Evolutionary conservation across 2,797 vertebrate species (phyloP).

Genomic region (Hephaestus fuliginosus): DNA sequence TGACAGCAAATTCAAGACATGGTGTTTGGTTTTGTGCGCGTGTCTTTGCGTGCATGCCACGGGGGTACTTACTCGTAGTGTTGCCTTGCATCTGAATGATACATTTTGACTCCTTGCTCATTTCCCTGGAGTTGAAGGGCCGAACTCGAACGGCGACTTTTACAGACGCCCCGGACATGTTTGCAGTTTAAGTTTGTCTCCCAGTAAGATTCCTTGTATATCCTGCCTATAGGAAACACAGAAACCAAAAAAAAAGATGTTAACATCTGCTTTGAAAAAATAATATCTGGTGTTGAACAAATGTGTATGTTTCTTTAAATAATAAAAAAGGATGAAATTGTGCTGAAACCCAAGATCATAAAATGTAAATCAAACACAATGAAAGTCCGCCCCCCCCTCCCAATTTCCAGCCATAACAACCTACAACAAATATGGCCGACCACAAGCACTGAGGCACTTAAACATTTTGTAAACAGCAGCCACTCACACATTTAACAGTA

Average conservation of each 20-base stretch:
- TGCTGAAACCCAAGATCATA: neutral
- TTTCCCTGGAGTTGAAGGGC: constrained; percentile 97
- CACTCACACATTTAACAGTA: constrained; percentile 1
- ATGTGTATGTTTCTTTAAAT: neutral
- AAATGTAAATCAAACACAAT: constrained; percentile 44
- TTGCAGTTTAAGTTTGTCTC: constrained; percentile 69
- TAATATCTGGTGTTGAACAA: neutral
- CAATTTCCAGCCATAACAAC: constrained; percentile 43
- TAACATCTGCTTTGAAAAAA: constrained; percentile 7
- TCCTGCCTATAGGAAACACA: constrained; percentile 68
- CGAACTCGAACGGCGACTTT: constrained; percentile 98
- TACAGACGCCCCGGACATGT: constrained; percentile 98
- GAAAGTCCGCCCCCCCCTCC: constrained; percentile 9
- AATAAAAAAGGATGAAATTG: neutral
- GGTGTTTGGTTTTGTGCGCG: constrained; percentile 19
- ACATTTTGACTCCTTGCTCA: constrained; percentile 97
- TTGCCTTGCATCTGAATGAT: constrained; percentile 99
- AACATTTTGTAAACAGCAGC: constrained; percentile 57
- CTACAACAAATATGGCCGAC: constrained; percentile 74
- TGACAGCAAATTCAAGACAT: constrained; percentile 26
- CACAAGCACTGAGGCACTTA: constrained; percentile 36
- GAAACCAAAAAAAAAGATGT: constrained; percentile 23
- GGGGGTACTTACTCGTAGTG: constrained; percentile 94
- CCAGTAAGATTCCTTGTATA: constrained; percentile 57
- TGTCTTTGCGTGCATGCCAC: constrained; percentile 16